Evolutionary conservation across 1,140 invertebrate genomes (phyloP).

Genomic region (Idris sp.): DNA sequence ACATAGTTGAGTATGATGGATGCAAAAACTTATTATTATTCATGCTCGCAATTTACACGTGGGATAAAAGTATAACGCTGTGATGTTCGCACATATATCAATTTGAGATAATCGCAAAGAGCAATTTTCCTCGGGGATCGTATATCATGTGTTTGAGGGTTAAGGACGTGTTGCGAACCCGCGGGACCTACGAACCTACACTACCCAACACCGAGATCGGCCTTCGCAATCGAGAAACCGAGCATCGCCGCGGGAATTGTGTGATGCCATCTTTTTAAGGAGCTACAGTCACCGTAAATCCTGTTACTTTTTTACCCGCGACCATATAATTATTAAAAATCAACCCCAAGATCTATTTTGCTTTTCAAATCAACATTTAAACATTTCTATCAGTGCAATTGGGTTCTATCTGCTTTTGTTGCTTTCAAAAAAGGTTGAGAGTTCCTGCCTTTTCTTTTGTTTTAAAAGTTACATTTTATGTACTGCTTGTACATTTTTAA

Average conservation of each 20-base stretch:
- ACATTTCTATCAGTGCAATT: no score
- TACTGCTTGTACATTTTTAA: no score
- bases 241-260: slow-evolving; percentile 11
- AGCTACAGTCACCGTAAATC: slow-evolving; percentile 13
- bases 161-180: slow-evolving; percentile 54
- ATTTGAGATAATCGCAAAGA: slow-evolving; percentile 55
- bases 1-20: slow-evolving; percentile 25
- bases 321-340: no score
- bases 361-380: no score
- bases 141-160: slow-evolving; percentile 53
- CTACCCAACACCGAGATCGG: slow-evolving; percentile 35
- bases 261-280: slow-evolving; percentile 32
- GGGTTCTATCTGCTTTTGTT: no score
- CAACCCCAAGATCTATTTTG: no score
- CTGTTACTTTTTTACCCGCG: slow-evolving; percentile 4
- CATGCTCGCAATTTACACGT: slow-evolving; percentile 49
- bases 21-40: slow-evolving; percentile 53
- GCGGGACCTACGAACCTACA: slow-evolving; percentile 45
- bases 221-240: slow-evolving; percentile 44
- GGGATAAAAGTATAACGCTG: slow-evolving; percentile 44
- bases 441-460: no score
- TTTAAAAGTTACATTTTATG: no score
- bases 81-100: slow-evolving; percentile 60
- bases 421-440: no score
- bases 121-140: slow-evolving; percentile 45